Conservation (phyloP, 2,888 invertebrate genomes). For the Germaria angustata region DNA sequence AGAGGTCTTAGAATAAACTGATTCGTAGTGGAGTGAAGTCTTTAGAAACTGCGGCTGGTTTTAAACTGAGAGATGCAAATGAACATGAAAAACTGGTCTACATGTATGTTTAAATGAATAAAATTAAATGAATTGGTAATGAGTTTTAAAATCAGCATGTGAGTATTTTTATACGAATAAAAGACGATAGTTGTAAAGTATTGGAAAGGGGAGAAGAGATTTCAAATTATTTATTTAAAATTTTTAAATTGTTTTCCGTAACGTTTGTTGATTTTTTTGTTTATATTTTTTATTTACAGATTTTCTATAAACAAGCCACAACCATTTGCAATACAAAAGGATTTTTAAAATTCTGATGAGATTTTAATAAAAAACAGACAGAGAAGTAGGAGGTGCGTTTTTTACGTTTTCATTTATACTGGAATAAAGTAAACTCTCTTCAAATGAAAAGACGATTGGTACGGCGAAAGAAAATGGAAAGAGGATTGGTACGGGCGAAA, state of each 20-base stretch:
- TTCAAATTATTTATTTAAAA: neutral
- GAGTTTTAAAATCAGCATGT: neutral
- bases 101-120: constrained; percentile 23
- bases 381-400: too few species aligned
- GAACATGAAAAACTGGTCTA: constrained; percentile 59
- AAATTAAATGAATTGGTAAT: constrained; percentile 2
- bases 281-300: neutral
- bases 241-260: neutral
- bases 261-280: neutral
- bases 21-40: neutral
- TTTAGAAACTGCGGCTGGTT: neutral
- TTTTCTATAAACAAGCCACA: neutral
- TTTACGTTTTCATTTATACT: too few species aligned
- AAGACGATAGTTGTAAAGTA: neutral
- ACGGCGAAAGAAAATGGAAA: too few species aligned
- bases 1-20: constrained; percentile 40
- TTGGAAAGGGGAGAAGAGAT: neutral
- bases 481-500: too few species aligned
- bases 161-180: neutral
- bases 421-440: too few species aligned
- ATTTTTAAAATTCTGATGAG: neutral
- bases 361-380: neutral
- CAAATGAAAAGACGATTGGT: too few species aligned
- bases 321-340: neutral
- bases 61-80: constrained; percentile 49